A percentile compares a stretch with the other conserved stretches of the same genome.
Conservation (phyloP, 2,888 invertebrate genomes). For the Eupithecia subumbrata region DNA sequence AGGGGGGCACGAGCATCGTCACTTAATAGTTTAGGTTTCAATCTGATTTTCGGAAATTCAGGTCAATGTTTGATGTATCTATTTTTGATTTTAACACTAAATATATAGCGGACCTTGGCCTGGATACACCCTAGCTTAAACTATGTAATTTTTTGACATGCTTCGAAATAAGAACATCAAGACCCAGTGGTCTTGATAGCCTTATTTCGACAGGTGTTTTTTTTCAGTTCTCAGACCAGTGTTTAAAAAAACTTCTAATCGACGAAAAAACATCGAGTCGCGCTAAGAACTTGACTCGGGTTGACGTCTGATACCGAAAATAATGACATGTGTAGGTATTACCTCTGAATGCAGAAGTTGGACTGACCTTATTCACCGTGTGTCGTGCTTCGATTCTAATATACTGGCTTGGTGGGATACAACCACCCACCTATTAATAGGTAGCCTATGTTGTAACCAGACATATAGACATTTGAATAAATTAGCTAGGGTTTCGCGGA, state of each 20-base stretch:
- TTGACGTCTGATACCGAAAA: too few relatives aligned
- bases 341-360: not conserved
- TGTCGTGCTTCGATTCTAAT: slow-evolving; percentile 4
- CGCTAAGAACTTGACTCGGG: too few relatives aligned
- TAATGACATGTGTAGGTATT: too few relatives aligned
- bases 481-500: slow-evolving; percentile 14
- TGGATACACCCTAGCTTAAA: too few relatives aligned
- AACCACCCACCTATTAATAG: slow-evolving; percentile 37
- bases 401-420: slow-evolving; percentile 47
- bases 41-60: too few relatives aligned
- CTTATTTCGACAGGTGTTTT: too few relatives aligned
- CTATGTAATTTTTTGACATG: not conserved
- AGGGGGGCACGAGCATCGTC: not conserved
- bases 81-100: not conserved
- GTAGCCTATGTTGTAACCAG: slow-evolving; percentile 45
- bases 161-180: not conserved
- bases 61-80: not conserved
- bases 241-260: too few relatives aligned
- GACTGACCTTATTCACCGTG: not conserved
- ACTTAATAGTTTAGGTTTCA: too few relatives aligned
- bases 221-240: too few relatives aligned
- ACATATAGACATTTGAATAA: slow-evolving; percentile 30
- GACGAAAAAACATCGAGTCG: too few relatives aligned
- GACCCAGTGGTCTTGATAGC: too few relatives aligned
- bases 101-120: not conserved